Conservation (phyloP, 2,113 vertebrate genomes). For the Enhydra lutris region DNA sequence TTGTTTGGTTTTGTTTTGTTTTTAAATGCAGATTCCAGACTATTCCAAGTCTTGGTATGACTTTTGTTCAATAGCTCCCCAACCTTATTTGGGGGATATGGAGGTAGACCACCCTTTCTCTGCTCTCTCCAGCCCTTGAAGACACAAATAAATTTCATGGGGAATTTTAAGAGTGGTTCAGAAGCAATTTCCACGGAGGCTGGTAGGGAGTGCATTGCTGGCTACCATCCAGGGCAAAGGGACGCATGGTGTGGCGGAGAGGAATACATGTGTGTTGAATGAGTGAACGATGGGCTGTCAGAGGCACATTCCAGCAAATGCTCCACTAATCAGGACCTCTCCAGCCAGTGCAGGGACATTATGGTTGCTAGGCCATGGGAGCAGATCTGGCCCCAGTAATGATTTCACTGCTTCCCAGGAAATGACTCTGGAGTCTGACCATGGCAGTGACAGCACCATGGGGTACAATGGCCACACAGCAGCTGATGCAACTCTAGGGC, state of each 20-base stretch:
- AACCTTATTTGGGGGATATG: background rate
- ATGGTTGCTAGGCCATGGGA: background rate
- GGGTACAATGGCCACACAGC: accelerated
- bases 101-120: background rate
- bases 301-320: background rate
- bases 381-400: background rate
- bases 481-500: background rate
- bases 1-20: background rate
- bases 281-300: background rate
- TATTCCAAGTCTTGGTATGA: background rate
- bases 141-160: background rate
- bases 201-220: background rate
- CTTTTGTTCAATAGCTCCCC: background rate
- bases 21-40: background rate
- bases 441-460: background rate
- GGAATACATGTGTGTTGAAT: background rate
- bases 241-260: background rate
- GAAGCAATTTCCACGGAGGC: background rate
- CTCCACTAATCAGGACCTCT: too few species aligned
- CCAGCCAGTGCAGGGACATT: background rate
- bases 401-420: background rate
- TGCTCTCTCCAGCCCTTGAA: background rate
- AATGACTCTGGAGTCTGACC: background rate
- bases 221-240: background rate
- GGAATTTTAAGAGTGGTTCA: background rate